phyloP scores from a whole-genome alignment of 2,888 invertebrate species.

The Balanococcus diminutus region DNA sequence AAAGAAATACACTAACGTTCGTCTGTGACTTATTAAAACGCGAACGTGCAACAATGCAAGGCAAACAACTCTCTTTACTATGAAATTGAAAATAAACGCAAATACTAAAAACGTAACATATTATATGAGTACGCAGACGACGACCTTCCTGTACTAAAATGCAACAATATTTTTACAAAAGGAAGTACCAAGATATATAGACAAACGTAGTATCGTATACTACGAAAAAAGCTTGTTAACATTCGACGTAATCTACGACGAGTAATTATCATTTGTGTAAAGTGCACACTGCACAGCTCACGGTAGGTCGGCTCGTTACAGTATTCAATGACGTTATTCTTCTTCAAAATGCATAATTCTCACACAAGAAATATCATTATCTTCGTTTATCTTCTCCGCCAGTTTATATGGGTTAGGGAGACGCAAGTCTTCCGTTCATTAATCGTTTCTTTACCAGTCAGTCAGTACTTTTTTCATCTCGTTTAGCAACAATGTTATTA shows the following conservation, averaged over 20 bases:
- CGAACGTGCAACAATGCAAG: constrained; percentile 45
- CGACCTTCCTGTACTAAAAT: not conserved
- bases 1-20: constrained; percentile 2
- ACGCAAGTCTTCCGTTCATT: not conserved
- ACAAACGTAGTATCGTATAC: not conserved
- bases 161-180: not conserved
- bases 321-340: not conserved
- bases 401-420: constrained; percentile 31
- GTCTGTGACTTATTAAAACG: constrained; percentile 4
- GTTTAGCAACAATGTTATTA: not conserved
- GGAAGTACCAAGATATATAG: too few relatives aligned
- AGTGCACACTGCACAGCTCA: not conserved
- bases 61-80: constrained; percentile 37
- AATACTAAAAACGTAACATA: not conserved
- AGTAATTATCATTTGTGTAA: not conserved
- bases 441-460: not conserved
- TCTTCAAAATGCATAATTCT: not conserved
- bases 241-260: not conserved
- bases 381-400: not conserved
- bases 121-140: not conserved
- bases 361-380: constrained; percentile 19
- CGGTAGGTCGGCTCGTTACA: not conserved
- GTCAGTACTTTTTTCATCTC: not conserved
- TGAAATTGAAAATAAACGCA: not conserved
- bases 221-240: not conserved